Evolutionary conservation across 2,797 vertebrate genomes (phyloP).

Genomic region (Lutjanus campechanus): DNA sequence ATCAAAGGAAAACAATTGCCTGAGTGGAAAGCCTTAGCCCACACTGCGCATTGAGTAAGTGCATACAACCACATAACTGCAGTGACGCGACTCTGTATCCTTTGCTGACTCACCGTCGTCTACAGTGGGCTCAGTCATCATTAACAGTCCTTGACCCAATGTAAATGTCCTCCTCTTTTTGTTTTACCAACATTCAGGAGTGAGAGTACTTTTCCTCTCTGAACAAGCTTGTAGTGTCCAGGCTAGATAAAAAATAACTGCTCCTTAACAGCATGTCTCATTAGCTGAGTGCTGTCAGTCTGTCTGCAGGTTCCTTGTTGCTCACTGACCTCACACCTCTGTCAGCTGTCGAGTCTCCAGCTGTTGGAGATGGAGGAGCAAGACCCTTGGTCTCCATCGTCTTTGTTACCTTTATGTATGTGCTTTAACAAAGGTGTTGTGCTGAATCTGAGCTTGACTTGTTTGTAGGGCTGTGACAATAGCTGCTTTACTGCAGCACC

Average conservation of each 20-base stretch:
- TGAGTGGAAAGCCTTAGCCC: background rate
- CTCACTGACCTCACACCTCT: slow-evolving; percentile 65
- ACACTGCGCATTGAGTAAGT: background rate
- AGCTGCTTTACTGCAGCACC: no score
- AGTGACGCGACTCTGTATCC: slow-evolving; percentile 7
- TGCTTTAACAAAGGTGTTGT: slow-evolving; percentile 2
- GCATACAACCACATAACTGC: background rate
- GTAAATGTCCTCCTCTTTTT: slow-evolving; percentile 22
- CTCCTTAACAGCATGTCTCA: slow-evolving; percentile 56
- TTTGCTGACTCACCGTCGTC: slow-evolving; percentile 14
- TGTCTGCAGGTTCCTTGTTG: slow-evolving; percentile 49
- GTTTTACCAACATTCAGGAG: background rate
- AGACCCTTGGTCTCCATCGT: background rate
- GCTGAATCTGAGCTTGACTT: background rate
- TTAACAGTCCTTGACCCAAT: slow-evolving; percentile 14
- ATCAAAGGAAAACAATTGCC: background rate
- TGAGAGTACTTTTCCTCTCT: slow-evolving; percentile 29
- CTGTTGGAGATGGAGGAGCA: slow-evolving; percentile 39
- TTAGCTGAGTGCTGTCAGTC: slow-evolving; percentile 64
- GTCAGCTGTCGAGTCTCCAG: slow-evolving; percentile 37
- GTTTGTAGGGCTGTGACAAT: no score
- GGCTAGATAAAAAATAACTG: slow-evolving; percentile 19
- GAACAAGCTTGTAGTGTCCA: slow-evolving; percentile 13
- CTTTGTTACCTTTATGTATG: slow-evolving; percentile 4
- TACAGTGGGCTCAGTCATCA: slow-evolving; percentile 1